These are phyloP conservation scores for Tenodera sinensis DNA, from an alignment of 2,888 invertebrate species.

Conservation along the genomic window DNA sequence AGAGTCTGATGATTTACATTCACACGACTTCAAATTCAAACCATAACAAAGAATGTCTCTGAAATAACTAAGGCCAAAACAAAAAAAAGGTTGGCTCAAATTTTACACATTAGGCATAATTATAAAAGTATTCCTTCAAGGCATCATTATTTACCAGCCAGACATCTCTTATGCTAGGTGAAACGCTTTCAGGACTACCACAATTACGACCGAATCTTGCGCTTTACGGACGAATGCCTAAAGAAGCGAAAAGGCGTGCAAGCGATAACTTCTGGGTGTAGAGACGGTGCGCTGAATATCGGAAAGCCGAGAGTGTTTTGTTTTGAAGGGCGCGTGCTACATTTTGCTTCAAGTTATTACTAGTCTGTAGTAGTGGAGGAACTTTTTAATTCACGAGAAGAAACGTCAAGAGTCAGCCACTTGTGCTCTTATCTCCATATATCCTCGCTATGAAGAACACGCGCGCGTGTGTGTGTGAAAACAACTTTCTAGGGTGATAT, in stretches of 20 bases:
- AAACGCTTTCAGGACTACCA: too few relatives aligned
- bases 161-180: too few relatives aligned
- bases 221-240: too few relatives aligned
- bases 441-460: neutral
- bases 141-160: too few relatives aligned
- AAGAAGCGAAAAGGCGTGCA: neutral
- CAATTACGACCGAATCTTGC: too few relatives aligned
- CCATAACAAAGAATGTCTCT: too few relatives aligned
- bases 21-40: too few relatives aligned
- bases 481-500: neutral
- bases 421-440: neutral
- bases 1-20: too few relatives aligned
- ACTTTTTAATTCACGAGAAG: neutral
- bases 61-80: too few relatives aligned
- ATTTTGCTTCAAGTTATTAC: neutral
- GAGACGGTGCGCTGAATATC: neutral
- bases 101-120: too few relatives aligned
- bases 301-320: neutral
- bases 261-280: neutral
- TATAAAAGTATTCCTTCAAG: too few relatives aligned
- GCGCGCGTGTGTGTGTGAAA: neutral
- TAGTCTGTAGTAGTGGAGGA: neutral
- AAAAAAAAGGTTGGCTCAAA: too few relatives aligned
- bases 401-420: neutral
- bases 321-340: neutral